Base-by-base conservation (phyloP, 2,888 invertebrate genomes). In the Thelaira solivaga region DNA sequence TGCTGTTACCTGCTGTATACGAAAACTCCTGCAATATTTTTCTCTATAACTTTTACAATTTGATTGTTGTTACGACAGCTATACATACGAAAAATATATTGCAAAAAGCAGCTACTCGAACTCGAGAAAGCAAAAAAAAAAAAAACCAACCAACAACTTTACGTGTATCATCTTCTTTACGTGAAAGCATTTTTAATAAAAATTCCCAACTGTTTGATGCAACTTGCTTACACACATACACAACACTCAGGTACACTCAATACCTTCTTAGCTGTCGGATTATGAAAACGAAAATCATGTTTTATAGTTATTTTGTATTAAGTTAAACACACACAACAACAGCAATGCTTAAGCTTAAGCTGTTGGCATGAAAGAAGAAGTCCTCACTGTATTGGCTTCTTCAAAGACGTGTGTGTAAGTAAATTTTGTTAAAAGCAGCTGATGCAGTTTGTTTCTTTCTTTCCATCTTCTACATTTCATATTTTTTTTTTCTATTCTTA, bases 121-220 rank as follows among this genome's bases (percentile, higher is more conserved):
- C 45, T 64, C 39, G 26, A 31, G 18, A 31, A 64, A 26, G n/a
- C n/a, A n/a, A n/a, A n/a, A n/a, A n/a, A n/a, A n/a, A n/a, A n/a
- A n/a, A n/a, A n/a, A n/a, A n/a, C n/a, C 18, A 26, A 41, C 29
- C 22, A 45, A 43, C 45, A 55, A 53, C 59, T 59, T 74, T 47
- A 74, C 64, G 74, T 74, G 74, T 69, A 53, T 64, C 65, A 69
- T 78, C 45, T 49, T 75, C 55, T 84, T 85, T 84, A 86, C 87
- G 86, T 86, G 87, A 82, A 86, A 85, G 85, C 85, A 86, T 87
- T 88, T 88, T 88, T 88, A 88, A 88, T 87, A 88, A 87, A 88
- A 87, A 88, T 88, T 87, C 86, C 86, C 85, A 87, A 88, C 87
- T 84, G 84, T 86, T 84, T 85, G 84, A 85, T 80, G 79, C 83